phyloP scores from a whole-genome alignment of 1,140 invertebrate genomes.

The Ceratitis capitata region DNA sequence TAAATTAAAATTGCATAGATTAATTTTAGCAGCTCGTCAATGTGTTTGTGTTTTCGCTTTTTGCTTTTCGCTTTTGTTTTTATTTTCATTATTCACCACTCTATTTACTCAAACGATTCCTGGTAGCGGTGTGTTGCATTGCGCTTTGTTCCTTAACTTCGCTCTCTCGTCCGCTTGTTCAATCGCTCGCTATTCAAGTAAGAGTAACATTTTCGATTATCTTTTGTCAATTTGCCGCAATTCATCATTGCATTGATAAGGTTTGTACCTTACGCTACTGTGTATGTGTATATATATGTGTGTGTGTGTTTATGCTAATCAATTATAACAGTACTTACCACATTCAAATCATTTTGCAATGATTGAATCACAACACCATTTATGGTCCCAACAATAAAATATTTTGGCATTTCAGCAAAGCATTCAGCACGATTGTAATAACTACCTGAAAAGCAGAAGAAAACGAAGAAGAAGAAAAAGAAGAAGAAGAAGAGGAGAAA shows the following conservation, averaged over 20 bases:
- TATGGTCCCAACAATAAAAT: constrained; percentile 72
- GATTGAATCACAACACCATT: constrained; percentile 69
- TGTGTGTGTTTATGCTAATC: not conserved
- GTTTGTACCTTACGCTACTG: not conserved
- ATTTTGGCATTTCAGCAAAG: constrained; percentile 70
- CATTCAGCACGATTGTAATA: constrained; percentile 68
- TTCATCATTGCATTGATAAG: constrained; percentile 17
- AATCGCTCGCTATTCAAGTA: not conserved
- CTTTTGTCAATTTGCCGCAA: not conserved
- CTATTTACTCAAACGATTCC: not conserved
- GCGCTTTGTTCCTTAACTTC: not conserved
- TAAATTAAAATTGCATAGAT: constrained; percentile 37
- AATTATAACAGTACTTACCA: constrained; percentile 37
- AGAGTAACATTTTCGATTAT: not conserved
- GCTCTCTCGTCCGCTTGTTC: not conserved
- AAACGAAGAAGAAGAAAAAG: not conserved
- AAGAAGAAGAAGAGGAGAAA: not conserved
- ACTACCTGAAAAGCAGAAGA: not conserved
- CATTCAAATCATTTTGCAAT: constrained; percentile 53
- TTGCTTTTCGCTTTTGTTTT: no score
- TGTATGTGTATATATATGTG: not conserved
- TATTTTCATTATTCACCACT: not conserved
- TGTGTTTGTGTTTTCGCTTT: no score
- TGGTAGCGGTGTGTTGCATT: not conserved
- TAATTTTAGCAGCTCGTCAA: constrained; percentile 30